Evolutionary conservation across 2,888 invertebrate species (phyloP), one percentile per base, ranked within the genome.

Genomic region (Diloba caeruleocephala): DNA sequence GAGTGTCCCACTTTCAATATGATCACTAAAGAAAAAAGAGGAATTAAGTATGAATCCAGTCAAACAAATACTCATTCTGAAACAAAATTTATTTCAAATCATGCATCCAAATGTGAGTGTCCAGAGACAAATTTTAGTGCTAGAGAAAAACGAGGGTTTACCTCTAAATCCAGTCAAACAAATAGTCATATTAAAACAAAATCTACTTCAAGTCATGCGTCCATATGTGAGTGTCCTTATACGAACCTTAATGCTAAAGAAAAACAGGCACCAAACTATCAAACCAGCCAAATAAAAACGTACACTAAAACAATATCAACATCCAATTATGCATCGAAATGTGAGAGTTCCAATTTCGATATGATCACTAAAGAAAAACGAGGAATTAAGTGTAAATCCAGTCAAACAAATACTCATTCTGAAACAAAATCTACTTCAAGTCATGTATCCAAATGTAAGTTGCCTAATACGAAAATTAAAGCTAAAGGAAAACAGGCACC

Each of bases 221-320:
- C 15, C 8, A 8, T 37, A 17, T 42, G 23, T 37, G 33, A 55
- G 7, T 38, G 37, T 37, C 17, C 26, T 2, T 8, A 25, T 14
- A 8, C 14, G 8, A 13, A 13, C 5, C 14, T 1, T 13, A 17
- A 9, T 9, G 33, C 13, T 12, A 10, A 26, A 29, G 42, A 45
- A 13, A n/a, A 15, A 28, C 1, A 9, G n/a, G 36, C 19, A 13
- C 17, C 25, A 33, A 23, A 25, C 37, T 37, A 53, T 42, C 37
- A 29, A 19, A 14, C 25, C 15, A 25, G 31, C 4, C 56, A 49
- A 48, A 55, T n/a, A n/a, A n/a, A n/a, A n/a, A n/a, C n/a, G n/a
- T n/a, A n/a, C n/a, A n/a, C n/a, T n/a, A n/a, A n/a, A n/a, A n/a
- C n/a, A n/a, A 17, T 3, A 17, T 5, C n/a, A n/a, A n/a, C n/a